Evolutionary conservation across 2,888 invertebrate species (phyloP).

Genomic region (Fragum sueziense): DNA sequence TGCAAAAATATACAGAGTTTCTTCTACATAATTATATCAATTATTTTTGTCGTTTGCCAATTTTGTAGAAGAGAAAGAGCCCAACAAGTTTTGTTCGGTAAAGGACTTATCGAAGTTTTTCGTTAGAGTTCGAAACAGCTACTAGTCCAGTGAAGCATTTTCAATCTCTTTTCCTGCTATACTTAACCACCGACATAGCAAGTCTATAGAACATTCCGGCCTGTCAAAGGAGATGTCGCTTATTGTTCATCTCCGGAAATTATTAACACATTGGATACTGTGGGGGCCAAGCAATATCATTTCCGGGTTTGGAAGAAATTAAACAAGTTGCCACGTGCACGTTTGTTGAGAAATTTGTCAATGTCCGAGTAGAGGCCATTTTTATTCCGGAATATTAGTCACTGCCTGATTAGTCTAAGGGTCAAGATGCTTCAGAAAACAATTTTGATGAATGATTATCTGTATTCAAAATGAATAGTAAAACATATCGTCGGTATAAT

Average conservation of each 20-base stretch:
- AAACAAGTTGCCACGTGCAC: slow-evolving; percentile 17
- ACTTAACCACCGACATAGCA: too few relatives aligned
- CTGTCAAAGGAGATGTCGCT: slow-evolving; percentile 8
- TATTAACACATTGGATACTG: slow-evolving; percentile 25
- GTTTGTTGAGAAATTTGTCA: slow-evolving; percentile 15
- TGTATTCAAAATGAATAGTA: too few relatives aligned
- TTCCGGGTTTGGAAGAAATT: slow-evolving; percentile 16
- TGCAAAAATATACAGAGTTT: not conserved
- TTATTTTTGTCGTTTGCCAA: too few relatives aligned
- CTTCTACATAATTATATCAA: not conserved
- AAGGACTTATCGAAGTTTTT: too few relatives aligned
- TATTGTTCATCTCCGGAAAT: slow-evolving; percentile 24
- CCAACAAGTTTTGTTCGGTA: too few relatives aligned
- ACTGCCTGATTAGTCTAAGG: not conserved
- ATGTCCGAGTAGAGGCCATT: slow-evolving; percentile 9
- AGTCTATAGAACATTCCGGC: not conserved
- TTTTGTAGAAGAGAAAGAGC: too few relatives aligned
- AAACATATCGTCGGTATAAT: too few relatives aligned
- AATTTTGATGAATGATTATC: too few relatives aligned
- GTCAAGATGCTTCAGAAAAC: not conserved
- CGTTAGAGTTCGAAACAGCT: too few relatives aligned
- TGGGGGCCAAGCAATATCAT: slow-evolving; percentile 2
- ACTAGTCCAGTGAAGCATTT: too few relatives aligned
- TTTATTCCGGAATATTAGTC: not conserved
- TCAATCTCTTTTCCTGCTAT: too few relatives aligned